Percentiles rank a stretch among this genome's conserved stretches.
Conservation (phyloP, 2,888 invertebrate species). For the Machimus atricapillus region DNA sequence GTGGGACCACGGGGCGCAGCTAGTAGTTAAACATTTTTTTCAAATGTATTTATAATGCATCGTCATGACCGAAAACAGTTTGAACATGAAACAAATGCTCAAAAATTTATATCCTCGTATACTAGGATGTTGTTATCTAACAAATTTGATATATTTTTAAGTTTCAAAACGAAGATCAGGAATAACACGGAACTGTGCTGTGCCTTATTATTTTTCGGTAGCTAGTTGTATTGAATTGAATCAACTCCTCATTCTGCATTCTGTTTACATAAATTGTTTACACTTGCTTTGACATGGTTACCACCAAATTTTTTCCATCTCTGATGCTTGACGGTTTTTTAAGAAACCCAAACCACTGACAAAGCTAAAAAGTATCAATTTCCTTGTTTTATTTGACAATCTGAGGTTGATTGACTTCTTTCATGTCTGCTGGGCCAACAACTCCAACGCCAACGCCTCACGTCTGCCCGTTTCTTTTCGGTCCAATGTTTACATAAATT, state of each 20-base stretch:
- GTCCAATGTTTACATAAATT: neutral
- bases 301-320: neutral
- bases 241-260: neutral
- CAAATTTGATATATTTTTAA: too few species aligned
- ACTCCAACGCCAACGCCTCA: neutral
- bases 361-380: constrained; percentile 17
- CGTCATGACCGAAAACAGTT: too few species aligned
- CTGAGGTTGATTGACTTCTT: constrained; percentile 24
- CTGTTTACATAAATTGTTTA: constrained; percentile 1
- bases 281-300: constrained; percentile 20
- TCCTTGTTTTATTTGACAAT: constrained; percentile 10
- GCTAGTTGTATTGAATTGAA: neutral
- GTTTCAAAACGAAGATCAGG: neutral
- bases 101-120: too few species aligned
- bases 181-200: neutral
- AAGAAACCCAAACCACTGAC: neutral
- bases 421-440: constrained; percentile 19
- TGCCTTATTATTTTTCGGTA: neutral
- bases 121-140: too few species aligned
- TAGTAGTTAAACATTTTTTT: too few species aligned
- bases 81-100: too few species aligned
- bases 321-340: neutral
- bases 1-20: too few species aligned
- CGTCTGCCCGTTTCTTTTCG: neutral
- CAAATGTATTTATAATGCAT: too few species aligned